These are phyloP conservation scores for Pseudococcus viburni DNA, from an alignment of 2,888 invertebrate species.

Conservation along the genomic window DNA sequence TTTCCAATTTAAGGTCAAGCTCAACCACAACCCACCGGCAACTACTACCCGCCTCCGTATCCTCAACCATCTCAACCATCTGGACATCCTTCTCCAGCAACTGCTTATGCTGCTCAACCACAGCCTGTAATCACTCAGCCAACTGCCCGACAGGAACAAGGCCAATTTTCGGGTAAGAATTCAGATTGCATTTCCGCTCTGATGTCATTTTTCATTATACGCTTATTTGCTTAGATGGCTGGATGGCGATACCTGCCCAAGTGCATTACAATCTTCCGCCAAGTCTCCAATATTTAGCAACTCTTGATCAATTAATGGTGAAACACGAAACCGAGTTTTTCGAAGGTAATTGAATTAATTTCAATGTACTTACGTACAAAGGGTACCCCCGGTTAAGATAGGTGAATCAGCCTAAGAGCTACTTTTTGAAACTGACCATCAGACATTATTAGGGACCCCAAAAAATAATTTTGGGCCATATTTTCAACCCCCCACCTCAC, in stretches of 20 bases:
- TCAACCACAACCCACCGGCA: slow-evolving; percentile 2
- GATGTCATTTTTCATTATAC: neutral
- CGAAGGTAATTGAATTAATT: too few species aligned
- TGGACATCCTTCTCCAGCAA: slow-evolving; percentile 5
- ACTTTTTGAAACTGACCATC: too few species aligned
- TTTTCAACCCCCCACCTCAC: too few species aligned
- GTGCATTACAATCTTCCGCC: slow-evolving; percentile 82
- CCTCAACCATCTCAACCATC: slow-evolving; percentile 7
- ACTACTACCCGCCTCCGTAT: slow-evolving; percentile 43
- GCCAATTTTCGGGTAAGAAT: neutral
- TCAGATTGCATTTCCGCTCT: neutral
- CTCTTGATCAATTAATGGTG: slow-evolving; percentile 81
- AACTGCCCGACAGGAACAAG: too few species aligned
- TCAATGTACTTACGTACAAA: too few species aligned
- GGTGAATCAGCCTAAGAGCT: too few species aligned
- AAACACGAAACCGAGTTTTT: slow-evolving; percentile 80
- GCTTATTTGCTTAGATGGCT: slow-evolving; percentile 77
- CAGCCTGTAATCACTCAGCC: neutral
- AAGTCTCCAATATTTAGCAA: slow-evolving; percentile 91
- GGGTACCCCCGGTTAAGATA: too few species aligned
- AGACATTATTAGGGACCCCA: too few species aligned
- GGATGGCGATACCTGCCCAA: slow-evolving; percentile 85
- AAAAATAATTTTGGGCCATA: too few species aligned
- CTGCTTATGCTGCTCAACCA: neutral
- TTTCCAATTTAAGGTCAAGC: neutral